Percentiles rank a stretch among this genome's conserved stretches.
Evolutionary conservation across 2,113 vertebrate species (phyloP).

Genomic region (Syngnathus scovelli): DNA sequence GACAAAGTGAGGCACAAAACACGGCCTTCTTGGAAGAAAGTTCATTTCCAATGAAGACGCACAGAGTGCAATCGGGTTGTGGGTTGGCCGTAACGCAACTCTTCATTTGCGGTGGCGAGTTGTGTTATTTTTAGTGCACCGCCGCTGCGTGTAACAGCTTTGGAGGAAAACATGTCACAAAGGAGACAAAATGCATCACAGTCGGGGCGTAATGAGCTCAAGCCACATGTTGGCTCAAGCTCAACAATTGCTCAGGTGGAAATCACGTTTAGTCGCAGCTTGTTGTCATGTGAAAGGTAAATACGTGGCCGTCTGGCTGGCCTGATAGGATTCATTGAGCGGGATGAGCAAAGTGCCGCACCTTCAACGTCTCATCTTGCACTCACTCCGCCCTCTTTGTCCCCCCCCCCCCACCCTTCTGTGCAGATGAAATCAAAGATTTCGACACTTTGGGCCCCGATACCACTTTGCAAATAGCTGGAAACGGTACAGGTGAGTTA

Average conservation of each 20-base stretch:
- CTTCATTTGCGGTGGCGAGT: constrained; percentile 49
- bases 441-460: constrained; percentile 93
- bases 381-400: constrained; percentile 22
- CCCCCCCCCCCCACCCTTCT: constrained; percentile 12
- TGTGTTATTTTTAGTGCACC: constrained; percentile 42
- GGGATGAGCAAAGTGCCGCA: constrained; percentile 71
- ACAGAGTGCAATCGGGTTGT: background rate
- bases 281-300: constrained; percentile 83
- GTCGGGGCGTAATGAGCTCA: constrained; percentile 59
- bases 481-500: constrained; percentile 98
- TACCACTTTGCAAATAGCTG: constrained; percentile 79
- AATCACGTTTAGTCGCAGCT: constrained; percentile 66
- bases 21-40: constrained; percentile 81
- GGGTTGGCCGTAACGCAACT: constrained; percentile 22
- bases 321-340: constrained; percentile 78
- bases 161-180: constrained; percentile 52
- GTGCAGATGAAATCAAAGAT: constrained; percentile 96
- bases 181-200: constrained; percentile 55
- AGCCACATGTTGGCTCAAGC: constrained; percentile 49
- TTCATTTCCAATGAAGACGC: constrained; percentile 67
- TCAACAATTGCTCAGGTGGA: constrained; percentile 68
- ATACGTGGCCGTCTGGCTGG: constrained; percentile 77
- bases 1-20: background rate
- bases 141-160: constrained; percentile 23
- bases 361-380: constrained; percentile 42